These are phyloP conservation scores for Cenopis cana DNA, from an alignment of 2,888 invertebrate species.

Conservation along the genomic window DNA sequence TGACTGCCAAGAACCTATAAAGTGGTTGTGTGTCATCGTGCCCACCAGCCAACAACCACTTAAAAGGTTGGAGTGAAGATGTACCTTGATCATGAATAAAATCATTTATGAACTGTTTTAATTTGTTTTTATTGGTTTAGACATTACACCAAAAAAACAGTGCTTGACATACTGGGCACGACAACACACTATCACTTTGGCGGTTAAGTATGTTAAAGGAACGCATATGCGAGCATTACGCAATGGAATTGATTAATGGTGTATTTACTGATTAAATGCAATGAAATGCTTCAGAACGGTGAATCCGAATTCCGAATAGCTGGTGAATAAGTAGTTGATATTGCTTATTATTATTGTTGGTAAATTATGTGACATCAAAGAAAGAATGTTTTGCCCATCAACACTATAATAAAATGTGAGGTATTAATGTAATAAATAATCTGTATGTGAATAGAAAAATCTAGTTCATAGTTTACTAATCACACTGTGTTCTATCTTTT, in stretches of 20 bases:
- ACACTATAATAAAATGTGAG: background rate
- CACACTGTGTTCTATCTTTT: conserved; percentile 49
- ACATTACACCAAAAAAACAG: too few species aligned
- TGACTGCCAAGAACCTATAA: too few species aligned
- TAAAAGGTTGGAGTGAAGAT: too few species aligned
- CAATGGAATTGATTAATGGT: conserved; percentile 1
- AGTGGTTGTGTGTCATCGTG: too few species aligned
- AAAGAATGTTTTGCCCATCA: too few species aligned
- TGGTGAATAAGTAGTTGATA: background rate
- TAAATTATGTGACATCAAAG: background rate
- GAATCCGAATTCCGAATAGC: background rate
- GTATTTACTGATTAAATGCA: background rate
- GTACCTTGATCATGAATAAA: too few species aligned
- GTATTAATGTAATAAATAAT: background rate
- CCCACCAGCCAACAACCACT: too few species aligned
- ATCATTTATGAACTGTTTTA: too few species aligned
- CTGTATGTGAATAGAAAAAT: conserved; percentile 10
- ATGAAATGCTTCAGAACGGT: background rate
- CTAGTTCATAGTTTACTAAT: conserved; percentile 30
- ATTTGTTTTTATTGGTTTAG: too few species aligned
- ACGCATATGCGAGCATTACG: background rate
- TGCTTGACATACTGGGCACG: too few species aligned
- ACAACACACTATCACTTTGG: too few species aligned
- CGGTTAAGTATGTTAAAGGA: background rate
- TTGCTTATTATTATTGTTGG: background rate